phyloP scores from a whole-genome alignment of 2,888 invertebrate genomes.

The Resseliella maxima region DNA sequence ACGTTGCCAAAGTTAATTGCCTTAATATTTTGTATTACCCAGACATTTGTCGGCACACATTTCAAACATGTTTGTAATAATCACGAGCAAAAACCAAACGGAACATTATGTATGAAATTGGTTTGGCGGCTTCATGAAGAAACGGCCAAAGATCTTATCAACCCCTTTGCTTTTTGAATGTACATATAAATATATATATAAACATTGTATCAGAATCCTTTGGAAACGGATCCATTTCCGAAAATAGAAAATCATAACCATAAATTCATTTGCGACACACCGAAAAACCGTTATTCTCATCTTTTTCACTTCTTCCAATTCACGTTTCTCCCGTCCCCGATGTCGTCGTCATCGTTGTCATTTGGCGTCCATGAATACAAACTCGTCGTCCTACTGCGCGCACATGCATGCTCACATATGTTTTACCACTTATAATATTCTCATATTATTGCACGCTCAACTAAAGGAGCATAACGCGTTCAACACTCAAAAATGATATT shows the following conservation, averaged over 20 bases:
- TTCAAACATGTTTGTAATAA: not conserved
- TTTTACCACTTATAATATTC: not conserved
- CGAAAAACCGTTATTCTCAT: not conserved
- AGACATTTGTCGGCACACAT: not conserved
- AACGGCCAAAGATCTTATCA: not conserved
- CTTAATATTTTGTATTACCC: not conserved
- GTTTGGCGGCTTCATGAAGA: not conserved
- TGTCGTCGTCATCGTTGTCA: not conserved
- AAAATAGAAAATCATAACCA: constrained; percentile 38
- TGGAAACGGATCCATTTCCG: constrained; percentile 4
- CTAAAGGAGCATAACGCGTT: not conserved
- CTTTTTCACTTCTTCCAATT: not conserved
- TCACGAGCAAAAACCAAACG: constrained; percentile 20
- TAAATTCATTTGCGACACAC: constrained; percentile 13
- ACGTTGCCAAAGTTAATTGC: not conserved
- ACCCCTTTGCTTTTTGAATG: constrained; percentile 10
- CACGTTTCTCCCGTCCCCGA: no score
- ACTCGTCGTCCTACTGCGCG: not conserved
- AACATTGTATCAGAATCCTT: not conserved
- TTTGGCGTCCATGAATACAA: not conserved
- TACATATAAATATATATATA: no score
- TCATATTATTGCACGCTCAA: constrained; percentile 14
- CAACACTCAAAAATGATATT: constrained; percentile 23
- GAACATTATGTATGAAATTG: not conserved
- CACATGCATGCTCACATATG: constrained; percentile 17